Conservation (phyloP, 2,797 vertebrate genomes). For the Neostethus bicornis region DNA sequence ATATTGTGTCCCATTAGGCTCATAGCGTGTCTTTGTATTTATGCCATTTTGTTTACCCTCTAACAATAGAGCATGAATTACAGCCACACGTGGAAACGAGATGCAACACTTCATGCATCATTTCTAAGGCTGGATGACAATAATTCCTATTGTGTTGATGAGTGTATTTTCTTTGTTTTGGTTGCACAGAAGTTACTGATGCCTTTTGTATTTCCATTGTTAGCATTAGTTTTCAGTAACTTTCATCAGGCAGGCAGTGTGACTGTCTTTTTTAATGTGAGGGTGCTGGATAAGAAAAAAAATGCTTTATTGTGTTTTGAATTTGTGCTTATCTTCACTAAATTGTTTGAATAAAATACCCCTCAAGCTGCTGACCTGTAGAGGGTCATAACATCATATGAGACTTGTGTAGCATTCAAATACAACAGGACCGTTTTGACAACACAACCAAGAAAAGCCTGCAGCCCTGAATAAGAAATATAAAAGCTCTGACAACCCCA, state of each 20-base stretch:
- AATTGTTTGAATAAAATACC: slow-evolving; percentile 13
- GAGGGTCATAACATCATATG: slow-evolving; percentile 14
- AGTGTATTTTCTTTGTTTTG: not conserved
- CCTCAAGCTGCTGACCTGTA: slow-evolving; percentile 6
- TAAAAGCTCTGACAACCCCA: slow-evolving; percentile 17
- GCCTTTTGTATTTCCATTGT: too few species aligned
- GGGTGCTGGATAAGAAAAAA: too few species aligned
- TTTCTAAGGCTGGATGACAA: not conserved
- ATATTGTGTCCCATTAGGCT: slow-evolving; percentile 7
- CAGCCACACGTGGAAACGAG: slow-evolving; percentile 3
- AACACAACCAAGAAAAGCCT: slow-evolving; percentile 23
- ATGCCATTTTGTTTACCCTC: slow-evolving; percentile 5
- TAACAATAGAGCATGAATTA: not conserved
- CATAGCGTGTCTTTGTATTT: slow-evolving; percentile 11
- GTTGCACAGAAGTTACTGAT: not conserved
- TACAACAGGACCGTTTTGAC: slow-evolving; percentile 29
- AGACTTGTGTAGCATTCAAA: slow-evolving; percentile 29
- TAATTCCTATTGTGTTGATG: not conserved
- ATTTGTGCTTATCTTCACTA: slow-evolving; percentile 7
- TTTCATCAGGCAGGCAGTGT: too few species aligned
- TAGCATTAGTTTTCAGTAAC: too few species aligned
- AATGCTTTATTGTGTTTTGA: not conserved
- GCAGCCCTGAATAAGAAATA: slow-evolving; percentile 33
- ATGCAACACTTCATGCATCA: slow-evolving; percentile 1
- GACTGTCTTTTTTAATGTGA: too few species aligned